phyloP scores from a whole-genome alignment of 2,113 vertebrate species.

The Xiphophorus couchianus region DNA sequence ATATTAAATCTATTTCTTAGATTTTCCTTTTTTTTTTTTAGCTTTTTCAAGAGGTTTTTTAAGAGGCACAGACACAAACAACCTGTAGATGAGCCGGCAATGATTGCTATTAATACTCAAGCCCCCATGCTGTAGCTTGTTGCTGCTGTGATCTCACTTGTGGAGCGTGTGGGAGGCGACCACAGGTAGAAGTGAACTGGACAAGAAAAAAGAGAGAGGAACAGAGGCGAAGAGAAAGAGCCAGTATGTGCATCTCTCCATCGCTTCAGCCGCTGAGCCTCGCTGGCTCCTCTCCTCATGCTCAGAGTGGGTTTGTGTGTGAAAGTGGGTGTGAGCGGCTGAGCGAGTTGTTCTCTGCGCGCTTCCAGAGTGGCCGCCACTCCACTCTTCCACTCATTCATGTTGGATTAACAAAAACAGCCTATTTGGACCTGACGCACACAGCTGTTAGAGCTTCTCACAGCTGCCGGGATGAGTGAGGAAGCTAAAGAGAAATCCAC shows the following conservation, averaged over 20 bases:
- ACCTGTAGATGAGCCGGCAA: conserved; percentile 20
- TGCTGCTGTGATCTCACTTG: conserved; percentile 67
- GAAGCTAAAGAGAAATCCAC: conserved; percentile 74
- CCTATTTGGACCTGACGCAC: conserved; percentile 34
- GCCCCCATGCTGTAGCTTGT: conserved; percentile 47
- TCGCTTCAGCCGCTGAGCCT: conserved; percentile 38
- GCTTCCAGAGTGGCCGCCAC: conserved; percentile 56
- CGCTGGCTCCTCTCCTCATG: conserved; percentile 42
- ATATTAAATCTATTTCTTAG: background rate
- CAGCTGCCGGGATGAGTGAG: conserved; percentile 74
- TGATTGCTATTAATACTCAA: conserved; percentile 54
- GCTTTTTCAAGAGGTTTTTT: background rate
- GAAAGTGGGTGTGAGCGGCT: conserved; percentile 73
- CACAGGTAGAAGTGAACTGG: conserved; percentile 46
- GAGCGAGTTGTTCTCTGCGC: conserved; percentile 57
- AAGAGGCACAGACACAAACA: background rate
- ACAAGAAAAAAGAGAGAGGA: background rate
- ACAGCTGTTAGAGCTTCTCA: conserved; percentile 46
- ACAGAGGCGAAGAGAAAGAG: conserved; percentile 14
- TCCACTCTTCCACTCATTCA: conserved; percentile 60
- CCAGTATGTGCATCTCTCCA: conserved; percentile 38
- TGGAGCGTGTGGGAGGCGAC: conserved; percentile 60
- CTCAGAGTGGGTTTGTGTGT: conserved; percentile 38
- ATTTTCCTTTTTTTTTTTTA: background rate
- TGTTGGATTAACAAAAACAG: conserved; percentile 69